These are phyloP conservation scores for Ostrea edulis DNA, from an alignment of 1,140 invertebrate species.

Conservation along the genomic window DNA sequence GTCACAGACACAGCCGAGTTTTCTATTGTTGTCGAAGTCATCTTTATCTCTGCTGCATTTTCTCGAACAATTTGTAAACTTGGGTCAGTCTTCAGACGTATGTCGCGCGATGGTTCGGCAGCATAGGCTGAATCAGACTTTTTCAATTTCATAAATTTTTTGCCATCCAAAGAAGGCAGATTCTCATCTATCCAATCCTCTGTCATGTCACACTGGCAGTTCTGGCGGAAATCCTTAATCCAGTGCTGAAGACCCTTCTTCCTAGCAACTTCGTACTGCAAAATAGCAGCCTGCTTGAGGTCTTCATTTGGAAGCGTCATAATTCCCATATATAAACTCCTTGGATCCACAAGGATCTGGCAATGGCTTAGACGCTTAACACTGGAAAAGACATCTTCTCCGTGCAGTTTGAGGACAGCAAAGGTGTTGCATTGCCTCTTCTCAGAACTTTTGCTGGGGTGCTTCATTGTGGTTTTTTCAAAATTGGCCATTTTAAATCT, in stretches of 20 bases:
- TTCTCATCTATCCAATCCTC: background rate
- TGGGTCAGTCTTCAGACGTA: background rate
- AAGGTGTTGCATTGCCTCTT: constrained; percentile 2
- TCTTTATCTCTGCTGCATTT: background rate
- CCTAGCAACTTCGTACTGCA: background rate
- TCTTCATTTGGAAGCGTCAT: background rate
- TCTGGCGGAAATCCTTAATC: no score
- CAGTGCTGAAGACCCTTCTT: background rate
- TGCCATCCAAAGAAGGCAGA: constrained; percentile 10
- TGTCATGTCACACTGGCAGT: no score
- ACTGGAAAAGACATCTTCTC: background rate
- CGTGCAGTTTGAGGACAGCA: background rate
- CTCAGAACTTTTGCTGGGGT: no score
- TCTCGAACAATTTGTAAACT: background rate
- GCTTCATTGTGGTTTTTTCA: no score
- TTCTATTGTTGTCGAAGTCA: background rate
- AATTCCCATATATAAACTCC: constrained; percentile 15
- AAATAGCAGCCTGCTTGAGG: background rate
- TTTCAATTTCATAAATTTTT: background rate
- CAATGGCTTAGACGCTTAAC: no score
- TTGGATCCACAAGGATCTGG: background rate
- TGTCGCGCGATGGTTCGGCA: constrained; percentile 6
- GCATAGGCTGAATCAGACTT: background rate
- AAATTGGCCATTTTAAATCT: no score
- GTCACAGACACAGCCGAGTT: no score